phyloP scores from a whole-genome alignment of 2,888 invertebrate genomes.

The Eupithecia exiguata region DNA sequence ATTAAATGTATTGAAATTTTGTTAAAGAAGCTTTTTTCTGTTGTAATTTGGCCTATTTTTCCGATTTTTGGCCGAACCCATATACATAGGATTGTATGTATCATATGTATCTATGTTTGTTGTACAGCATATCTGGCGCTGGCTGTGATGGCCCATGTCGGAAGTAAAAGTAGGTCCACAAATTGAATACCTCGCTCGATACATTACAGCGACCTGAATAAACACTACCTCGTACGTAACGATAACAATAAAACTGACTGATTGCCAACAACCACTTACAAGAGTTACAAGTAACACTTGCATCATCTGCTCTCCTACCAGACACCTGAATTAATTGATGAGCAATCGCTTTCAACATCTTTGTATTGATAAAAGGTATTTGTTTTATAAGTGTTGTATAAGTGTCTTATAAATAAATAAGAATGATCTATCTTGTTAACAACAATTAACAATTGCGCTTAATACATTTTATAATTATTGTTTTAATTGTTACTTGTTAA shows the following conservation, averaged over 20 bases:
- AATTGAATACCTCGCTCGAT: background rate
- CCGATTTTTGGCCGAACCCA: no score
- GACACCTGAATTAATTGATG: background rate
- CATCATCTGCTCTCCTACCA: background rate
- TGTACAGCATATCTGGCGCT: background rate
- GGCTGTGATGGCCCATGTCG: background rate
- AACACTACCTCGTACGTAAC: background rate
- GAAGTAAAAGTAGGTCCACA: background rate
- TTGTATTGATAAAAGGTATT: background rate
- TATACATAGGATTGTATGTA: no score
- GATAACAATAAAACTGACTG: background rate
- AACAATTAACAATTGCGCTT: background rate
- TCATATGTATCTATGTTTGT: no score
- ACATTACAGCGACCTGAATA: background rate
- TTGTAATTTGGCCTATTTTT: no score
- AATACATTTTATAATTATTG: background rate
- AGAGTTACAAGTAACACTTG: background rate
- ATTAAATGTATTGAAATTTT: no score
- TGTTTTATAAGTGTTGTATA: background rate
- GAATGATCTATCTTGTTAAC: background rate
- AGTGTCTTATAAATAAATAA: background rate
- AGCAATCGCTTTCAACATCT: background rate
- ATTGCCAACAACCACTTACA: conserved; percentile 9
- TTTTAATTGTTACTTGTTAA: no score
- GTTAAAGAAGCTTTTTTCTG: no score